phyloP scores from a whole-genome alignment of 2,113 vertebrate genomes.

The Nansenia antarctica region DNA sequence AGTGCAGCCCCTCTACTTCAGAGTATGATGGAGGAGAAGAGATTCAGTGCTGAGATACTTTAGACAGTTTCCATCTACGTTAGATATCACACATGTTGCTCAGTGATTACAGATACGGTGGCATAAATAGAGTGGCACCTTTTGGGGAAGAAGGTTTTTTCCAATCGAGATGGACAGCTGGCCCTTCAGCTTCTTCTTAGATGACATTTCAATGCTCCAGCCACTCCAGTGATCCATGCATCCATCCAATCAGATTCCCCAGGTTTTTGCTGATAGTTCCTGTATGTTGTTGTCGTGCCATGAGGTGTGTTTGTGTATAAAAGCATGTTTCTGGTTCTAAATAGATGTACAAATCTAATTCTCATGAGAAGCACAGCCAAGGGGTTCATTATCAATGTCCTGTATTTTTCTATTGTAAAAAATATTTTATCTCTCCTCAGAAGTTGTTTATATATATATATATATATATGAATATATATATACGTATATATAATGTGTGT shows the following conservation, averaged over 20 bases:
- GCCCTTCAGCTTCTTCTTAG: background rate
- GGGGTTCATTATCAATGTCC: constrained; percentile 70
- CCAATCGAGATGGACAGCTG: background rate
- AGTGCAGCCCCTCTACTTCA: background rate
- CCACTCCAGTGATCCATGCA: background rate
- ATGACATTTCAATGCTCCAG: background rate
- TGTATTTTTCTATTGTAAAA: constrained; percentile 78
- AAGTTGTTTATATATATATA: constrained; percentile 71
- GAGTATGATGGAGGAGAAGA: background rate
- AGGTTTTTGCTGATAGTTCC: constrained; percentile 56
- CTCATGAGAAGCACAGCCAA: constrained; percentile 71
- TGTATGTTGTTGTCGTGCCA: constrained; percentile 61
- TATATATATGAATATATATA: background rate
- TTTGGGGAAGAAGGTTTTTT: too few relatives aligned
- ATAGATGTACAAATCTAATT: constrained; percentile 68
- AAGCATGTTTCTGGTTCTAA: constrained; percentile 75
- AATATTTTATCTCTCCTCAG: constrained; percentile 47
- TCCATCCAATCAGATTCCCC: constrained; percentile 13
- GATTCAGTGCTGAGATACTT: background rate
- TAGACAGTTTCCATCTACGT: background rate
- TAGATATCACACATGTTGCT: too few relatives aligned
- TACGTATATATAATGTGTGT: background rate
- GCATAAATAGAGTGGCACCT: background rate
- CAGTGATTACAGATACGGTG: background rate
- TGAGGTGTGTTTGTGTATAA: constrained; percentile 61